Evolutionary conservation across 2,888 invertebrate genomes (phyloP), one percentile per base, ranked within the genome.

Genomic region (Epistrophe grossulariae): DNA sequence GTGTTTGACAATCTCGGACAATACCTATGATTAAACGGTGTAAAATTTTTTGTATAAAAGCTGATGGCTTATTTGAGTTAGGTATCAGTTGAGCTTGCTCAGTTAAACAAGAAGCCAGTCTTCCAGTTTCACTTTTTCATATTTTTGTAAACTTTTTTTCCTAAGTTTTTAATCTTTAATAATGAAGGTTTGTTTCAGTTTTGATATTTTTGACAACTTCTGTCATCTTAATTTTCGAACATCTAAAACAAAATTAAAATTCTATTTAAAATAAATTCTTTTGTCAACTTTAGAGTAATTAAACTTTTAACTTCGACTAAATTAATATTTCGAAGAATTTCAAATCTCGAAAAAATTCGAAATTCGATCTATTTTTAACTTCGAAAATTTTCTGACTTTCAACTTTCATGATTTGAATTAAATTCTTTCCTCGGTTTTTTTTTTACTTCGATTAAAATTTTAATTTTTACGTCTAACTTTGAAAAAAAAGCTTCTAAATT

Each of bases 81-180:
- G 84, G 79, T 89, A 92, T 90, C 91, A 92, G 92, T 92, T 89
- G 88, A 90, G 71, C 88, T 90, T 89, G 87, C 79, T 88, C 89
- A 88, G 88, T 89, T 74, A 89, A 90, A 88, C 90, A 91, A 90
- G 88, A 87, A 89, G 89, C 88, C 88, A 89, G 89, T 89, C 87
- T 85, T 83, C 76, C 76, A 76, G 79, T 84, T 83, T 40, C 87
- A 60, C 85, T 84, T 73, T 84, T 88, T 79, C 55, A 85, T 84
- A 85, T 73, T 79, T 89, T 90, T 91, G 91, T 90, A 90, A 87
- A 89, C 89, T 89, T 89, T 55, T n/a, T 90, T 91, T 88, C 88
- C 84, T 88, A 92, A 91, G 91, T 89, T 88, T 89, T 91, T 91
- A 91, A 92, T 92, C 91, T 89, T 90, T 85, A 84, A 71, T 84